Evolutionary conservation across 2,797 vertebrate genomes (phyloP), one percentile per base, ranked within the genome.

Genomic region (Sorex maritimensis): DNA sequence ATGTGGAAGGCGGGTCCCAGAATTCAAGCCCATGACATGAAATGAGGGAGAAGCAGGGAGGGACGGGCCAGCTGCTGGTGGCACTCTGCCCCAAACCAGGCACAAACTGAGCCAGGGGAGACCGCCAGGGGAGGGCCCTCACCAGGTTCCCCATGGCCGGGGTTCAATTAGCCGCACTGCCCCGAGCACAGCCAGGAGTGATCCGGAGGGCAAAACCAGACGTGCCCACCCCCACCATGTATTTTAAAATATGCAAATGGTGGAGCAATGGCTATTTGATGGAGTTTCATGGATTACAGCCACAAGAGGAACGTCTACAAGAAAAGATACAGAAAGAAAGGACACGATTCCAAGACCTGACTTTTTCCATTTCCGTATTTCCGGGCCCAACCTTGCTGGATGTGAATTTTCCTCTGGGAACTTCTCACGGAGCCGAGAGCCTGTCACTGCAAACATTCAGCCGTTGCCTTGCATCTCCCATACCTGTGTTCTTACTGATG

Each of bases 391-490:
- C 67, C 58, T 19, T 28, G 81, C 28, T 23, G 34, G 49, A 15
- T 15, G 24, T 10, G 3, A 28, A 11, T 68, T 95, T 92, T 83
- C 52, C 58, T 49, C 63, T 79, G 58, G 55, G 14, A 72, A 82
- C 72, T 94, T 84, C 41, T 93, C 79, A 82, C 17, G 90, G 93
- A 88, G 86, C 12, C 80, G 23, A 91, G 17, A 88, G 81, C 34
- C 41, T 21, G 87, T 23, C 12, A 38, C 85, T 28, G 49, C 21
- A 87, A 74, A 94, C 73, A 71, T 81, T 26, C 44, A 5, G 67
- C 21, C 83, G 26, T 68, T 81, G 19, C 58, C 58, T 61, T 61
- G 5, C 58, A 4, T 21, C 6, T 7, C 58, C 58, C 17, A 44
- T 34, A 44, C 5, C 41, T 44, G 41, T 44, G 41, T 44, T 44